Evolutionary conservation across 2,113 vertebrate species (phyloP).

Genomic region (Psittacus erithacus): DNA sequence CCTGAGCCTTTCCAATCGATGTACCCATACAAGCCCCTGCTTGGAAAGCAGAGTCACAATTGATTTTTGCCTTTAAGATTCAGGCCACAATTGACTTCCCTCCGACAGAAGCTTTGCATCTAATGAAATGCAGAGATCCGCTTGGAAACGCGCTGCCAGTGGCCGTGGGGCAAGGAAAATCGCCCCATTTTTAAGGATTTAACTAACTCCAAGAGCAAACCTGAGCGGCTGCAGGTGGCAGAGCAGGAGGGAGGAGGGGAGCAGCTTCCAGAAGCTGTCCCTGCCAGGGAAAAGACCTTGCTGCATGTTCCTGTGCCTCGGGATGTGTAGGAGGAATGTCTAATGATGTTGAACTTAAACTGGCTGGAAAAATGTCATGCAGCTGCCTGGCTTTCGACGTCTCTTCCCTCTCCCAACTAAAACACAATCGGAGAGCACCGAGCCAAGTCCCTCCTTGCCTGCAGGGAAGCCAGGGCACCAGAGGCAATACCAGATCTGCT

Average conservation of each 20-base stretch:
- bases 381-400: background rate
- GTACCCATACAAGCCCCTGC: background rate
- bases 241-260: background rate
- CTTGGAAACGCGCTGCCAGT: background rate
- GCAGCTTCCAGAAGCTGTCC: background rate
- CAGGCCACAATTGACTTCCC: background rate
- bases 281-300: background rate
- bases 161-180: background rate
- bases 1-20: background rate
- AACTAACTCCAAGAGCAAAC: background rate
- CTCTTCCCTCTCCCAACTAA: background rate
- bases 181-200: background rate
- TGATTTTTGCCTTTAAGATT: slow-evolving; percentile 32
- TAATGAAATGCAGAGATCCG: background rate
- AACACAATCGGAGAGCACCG: rapidly evolving
- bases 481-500: background rate
- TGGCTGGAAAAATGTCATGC: background rate
- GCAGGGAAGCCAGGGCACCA: rapidly evolving
- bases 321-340: background rate
- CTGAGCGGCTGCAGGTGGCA: background rate
- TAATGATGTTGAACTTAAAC: background rate
- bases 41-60: background rate
- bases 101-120: background rate
- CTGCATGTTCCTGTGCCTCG: rapidly evolving
- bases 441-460: background rate